These are phyloP conservation scores for Anas platyrhynchos DNA, from an alignment of 2,113 vertebrate species.

Conservation along the genomic window DNA sequence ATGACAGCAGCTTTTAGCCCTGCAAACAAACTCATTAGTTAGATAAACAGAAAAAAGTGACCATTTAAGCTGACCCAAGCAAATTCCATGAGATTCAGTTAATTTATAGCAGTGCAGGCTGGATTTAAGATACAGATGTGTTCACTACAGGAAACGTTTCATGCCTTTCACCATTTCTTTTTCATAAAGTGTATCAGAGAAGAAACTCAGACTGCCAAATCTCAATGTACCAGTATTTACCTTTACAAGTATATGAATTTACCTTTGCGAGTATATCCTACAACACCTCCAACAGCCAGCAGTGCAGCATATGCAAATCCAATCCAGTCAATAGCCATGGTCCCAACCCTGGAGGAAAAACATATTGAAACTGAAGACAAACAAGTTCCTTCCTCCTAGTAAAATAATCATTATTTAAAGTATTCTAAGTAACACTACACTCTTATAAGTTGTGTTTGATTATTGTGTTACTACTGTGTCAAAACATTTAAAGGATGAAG, in stretches of 20 bases:
- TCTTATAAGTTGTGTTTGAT: accelerated
- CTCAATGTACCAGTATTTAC: conserved; percentile 62
- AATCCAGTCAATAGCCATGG: conserved; percentile 88
- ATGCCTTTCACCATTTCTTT: not conserved
- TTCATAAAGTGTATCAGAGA: not conserved
- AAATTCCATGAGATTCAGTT: not conserved
- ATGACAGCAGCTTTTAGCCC: not conserved
- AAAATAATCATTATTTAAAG: not conserved
- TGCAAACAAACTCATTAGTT: not conserved
- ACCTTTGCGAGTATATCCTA: conserved; percentile 93
- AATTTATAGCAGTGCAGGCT: not conserved
- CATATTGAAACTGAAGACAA: not conserved
- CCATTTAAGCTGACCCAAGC: not conserved
- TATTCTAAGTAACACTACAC: not conserved
- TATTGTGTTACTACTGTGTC: not conserved
- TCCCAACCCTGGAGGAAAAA: conserved; percentile 18
- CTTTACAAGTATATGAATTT: conserved; percentile 86
- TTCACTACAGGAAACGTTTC: not conserved
- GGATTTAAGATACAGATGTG: not conserved
- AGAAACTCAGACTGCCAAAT: not conserved
- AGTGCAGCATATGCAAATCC: conserved; percentile 89
- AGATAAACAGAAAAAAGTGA: not conserved
- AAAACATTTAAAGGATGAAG: not conserved
- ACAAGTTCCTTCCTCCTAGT: not conserved
- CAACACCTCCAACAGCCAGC: conserved; percentile 84